Evolutionary conservation across 2,888 invertebrate genomes (phyloP), one percentile per base, ranked within the genome.

Genomic region (Lysandra coridon): DNA sequence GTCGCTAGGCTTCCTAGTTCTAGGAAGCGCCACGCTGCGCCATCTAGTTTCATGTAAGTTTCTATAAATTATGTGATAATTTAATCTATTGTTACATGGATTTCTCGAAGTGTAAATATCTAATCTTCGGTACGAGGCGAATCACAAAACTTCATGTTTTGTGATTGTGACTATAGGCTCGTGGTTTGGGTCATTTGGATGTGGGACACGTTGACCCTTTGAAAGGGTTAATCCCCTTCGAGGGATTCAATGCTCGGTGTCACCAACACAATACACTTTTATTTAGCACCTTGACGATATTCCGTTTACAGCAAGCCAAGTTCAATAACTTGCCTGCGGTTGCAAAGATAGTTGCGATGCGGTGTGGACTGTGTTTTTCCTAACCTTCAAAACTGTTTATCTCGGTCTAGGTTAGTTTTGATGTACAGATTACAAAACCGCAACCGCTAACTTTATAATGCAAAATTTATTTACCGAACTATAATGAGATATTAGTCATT

Each of bases 21-120:
- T 85, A 81, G 85, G 85, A 87, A 87, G 87, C 89, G 87, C 86
- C 92, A 92, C 90, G 88, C 93, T 92, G 92, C 87, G 87, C 89
- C 87, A 84, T 87, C 85, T 85, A 87, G 85, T 86, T 81, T 89
- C 85, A 83, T 92, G 93, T 93, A 87, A 92, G 92, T 92, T 10
- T 12, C 5, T 69, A 69, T 14, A 3, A 12, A 69, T 30, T 64
- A 6, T 12, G 12, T 64, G 23, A 3, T 49, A 12, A 49, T 12
- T 2, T 12, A 49, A 2, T 12, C 10, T 49, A 49, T 2, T 49
- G 10, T 44, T 44, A 10, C 7, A 44, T 44, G 2, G 10, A 44
- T 44, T 44, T 44, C 44, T 44, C 2, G 44, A 44, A 10, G 44
- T 44, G 44, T 44, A 44, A 44, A 44, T 10, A 44, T 44, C 44